Base-by-base conservation (phyloP, 2,888 invertebrate species). In the Phengaris arion region DNA sequence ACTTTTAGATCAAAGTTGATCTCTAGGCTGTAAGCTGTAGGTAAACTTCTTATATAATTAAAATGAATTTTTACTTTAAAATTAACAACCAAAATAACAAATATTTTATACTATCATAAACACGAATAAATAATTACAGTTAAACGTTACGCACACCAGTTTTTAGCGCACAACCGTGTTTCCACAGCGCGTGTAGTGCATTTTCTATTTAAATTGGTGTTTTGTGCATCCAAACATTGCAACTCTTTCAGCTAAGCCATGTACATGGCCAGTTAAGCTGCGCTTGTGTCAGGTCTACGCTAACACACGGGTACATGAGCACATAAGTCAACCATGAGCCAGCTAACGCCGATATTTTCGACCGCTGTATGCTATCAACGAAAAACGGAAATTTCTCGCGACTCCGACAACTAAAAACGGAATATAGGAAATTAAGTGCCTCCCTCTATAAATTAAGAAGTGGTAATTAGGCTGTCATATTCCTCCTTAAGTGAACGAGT, bases 271-370 rank as follows among this genome's bases (percentile, higher is more conserved):
- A 83, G 82, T 81, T 82, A 83, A 82, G 80, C 83, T 82, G 79
- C 76, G 81, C 81, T 79, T 81, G 82, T 82, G 83, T 83, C 80
- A 81, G 82, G 83, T 82, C 81, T 81, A 81, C 81, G 77, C 79
- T 79, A 79, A 80, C 81, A 81, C 78, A 77, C 77, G 77, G 79
- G 80, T 80, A 80, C 80, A 83, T 81, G 83, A 80, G 81, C 77
- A 79, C 83, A 80, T 79, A 81, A 81, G 79, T 78, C 77, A 74
- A 70, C 64, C 74, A 69, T 77, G 55, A 74, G 75, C 75, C 73
- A 75, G 76, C 77, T 76, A 76, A 76, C 79, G 80, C 83, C 82
- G 54, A 75, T 75, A 69, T 75, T 69, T 75, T 75, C 57, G 75
- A 75, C 75, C 69, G 75, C 75, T 69, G 75, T 57, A 69, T 69